A percentile compares a stretch with the other conserved stretches of the same genome.
phyloP scores from a whole-genome alignment of 2,797 vertebrate species.

The Heteromormyrus szaboi region DNA sequence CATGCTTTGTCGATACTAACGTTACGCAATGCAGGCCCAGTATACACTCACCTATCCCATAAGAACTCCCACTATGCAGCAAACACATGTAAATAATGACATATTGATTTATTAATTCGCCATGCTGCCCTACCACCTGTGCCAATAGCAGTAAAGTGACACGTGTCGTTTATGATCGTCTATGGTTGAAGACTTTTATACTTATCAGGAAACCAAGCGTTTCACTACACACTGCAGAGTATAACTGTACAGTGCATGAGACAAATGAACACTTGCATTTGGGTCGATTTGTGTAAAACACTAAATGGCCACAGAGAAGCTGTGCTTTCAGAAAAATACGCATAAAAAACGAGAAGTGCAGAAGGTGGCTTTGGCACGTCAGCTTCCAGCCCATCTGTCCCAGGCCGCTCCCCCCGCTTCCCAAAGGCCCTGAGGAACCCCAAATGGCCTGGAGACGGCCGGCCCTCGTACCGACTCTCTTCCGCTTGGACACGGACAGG shows the following conservation, averaged over 20 bases:
- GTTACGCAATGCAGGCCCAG: neutral
- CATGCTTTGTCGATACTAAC: neutral
- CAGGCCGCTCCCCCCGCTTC: neutral
- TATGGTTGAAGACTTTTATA: neutral
- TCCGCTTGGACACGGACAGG: slow-evolving; percentile 1
- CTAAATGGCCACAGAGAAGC: neutral
- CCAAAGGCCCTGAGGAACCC: neutral
- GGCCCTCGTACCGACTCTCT: slow-evolving; percentile 11
- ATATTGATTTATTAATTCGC: neutral
- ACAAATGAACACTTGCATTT: neutral
- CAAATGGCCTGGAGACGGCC: neutral
- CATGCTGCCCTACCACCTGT: neutral
- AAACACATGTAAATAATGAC: neutral
- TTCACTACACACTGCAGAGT: neutral
- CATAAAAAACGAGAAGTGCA: neutral
- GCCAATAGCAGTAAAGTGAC: neutral
- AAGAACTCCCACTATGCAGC: neutral
- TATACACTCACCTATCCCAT: neutral
- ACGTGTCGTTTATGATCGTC: neutral
- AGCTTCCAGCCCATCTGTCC: neutral
- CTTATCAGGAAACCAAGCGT: neutral
- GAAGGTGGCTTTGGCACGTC: neutral
- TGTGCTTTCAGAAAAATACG: neutral
- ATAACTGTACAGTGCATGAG: neutral
- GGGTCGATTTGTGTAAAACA: neutral